Conservation (phyloP, 2,113 vertebrate species). For the Gavialis gangeticus region DNA sequence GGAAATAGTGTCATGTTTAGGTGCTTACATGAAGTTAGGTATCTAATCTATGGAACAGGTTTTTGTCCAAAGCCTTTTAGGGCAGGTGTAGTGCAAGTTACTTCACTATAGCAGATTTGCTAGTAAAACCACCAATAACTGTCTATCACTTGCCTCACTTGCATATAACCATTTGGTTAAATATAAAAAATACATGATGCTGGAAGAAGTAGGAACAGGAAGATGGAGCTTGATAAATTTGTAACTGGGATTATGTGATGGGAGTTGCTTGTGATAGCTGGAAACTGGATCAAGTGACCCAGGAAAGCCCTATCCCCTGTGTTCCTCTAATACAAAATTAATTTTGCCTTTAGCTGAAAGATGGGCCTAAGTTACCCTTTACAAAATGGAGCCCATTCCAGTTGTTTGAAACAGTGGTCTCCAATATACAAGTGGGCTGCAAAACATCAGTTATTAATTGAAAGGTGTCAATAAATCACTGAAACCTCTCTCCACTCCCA, state of each 20-base stretch:
- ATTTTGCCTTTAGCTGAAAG: background rate
- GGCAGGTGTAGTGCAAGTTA: background rate
- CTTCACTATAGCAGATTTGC: background rate
- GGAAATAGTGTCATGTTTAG: no score
- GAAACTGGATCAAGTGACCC: background rate
- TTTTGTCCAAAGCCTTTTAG: background rate
- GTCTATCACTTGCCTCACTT: background rate
- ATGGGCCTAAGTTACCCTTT: background rate
- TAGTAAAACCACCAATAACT: background rate
- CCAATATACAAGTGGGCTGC: background rate
- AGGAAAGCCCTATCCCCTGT: background rate
- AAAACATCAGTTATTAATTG: background rate
- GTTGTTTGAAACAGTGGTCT: background rate
- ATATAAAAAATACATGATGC: no score
- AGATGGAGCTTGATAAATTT: background rate
- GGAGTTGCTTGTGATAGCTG: background rate
- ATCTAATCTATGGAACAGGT: no score
- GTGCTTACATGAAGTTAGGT: no score
- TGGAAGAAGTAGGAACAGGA: background rate
- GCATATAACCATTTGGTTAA: background rate
- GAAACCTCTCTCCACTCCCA: background rate
- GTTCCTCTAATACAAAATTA: background rate
- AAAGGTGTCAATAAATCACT: accelerated
- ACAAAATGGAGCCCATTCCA: background rate
- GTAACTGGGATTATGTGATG: background rate